phyloP scores from a whole-genome alignment of 1,140 invertebrate genomes.

The Lepidostoma basale region DNA sequence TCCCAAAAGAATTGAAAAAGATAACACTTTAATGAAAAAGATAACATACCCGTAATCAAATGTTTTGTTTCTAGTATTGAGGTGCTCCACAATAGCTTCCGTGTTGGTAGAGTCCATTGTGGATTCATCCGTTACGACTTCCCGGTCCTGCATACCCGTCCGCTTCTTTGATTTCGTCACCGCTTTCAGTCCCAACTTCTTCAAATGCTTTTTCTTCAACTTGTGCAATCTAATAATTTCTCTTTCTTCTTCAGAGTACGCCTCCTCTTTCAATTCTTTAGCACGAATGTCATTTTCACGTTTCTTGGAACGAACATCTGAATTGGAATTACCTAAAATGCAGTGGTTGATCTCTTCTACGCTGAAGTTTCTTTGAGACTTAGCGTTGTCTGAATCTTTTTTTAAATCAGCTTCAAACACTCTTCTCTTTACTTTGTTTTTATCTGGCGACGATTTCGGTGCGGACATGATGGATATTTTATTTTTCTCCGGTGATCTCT shows the following conservation, averaged over 20 bases:
- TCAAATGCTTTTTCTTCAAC: slow-evolving; percentile 63
- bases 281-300: not conserved
- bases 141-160: not conserved
- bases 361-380: not conserved
- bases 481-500: slow-evolving; percentile 33
- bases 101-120: slow-evolving; percentile 47
- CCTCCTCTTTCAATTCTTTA: not conserved
- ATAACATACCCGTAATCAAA: slow-evolving; percentile 32
- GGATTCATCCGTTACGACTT: slow-evolving; percentile 49
- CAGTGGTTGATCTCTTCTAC: slow-evolving; percentile 30
- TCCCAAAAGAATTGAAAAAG: too few species aligned
- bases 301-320: not conserved
- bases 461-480: slow-evolving; percentile 26
- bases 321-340: slow-evolving; percentile 16
- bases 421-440: slow-evolving; percentile 48
- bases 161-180: slow-evolving; percentile 34
- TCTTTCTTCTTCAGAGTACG: slow-evolving; percentile 41
- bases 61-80: slow-evolving; percentile 35
- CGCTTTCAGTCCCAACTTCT: slow-evolving; percentile 60
- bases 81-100: slow-evolving; percentile 45
- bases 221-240: slow-evolving; percentile 53
- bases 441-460: slow-evolving; percentile 9
- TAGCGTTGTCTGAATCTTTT: slow-evolving; percentile 18
- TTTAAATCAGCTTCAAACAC: slow-evolving; percentile 1
- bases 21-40: slow-evolving; percentile 22